Evolutionary conservation across 2,888 invertebrate species (phyloP), one percentile per base, ranked within the genome.

Genomic region (Eristalis intricaria): DNA sequence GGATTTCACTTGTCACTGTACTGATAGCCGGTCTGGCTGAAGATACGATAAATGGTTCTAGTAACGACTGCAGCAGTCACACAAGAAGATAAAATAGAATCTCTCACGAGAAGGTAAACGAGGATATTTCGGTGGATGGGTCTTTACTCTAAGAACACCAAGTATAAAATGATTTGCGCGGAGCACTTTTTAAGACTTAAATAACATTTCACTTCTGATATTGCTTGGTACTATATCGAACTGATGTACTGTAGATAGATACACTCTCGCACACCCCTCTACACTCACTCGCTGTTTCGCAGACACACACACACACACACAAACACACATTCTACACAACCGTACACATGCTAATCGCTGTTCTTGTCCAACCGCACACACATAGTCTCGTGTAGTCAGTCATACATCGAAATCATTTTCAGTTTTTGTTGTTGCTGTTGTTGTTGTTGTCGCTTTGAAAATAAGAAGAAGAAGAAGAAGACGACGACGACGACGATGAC

Each of bases 141-240:
- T 92, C 92, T 91, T 92, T 90, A 90, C 92, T 91, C 91, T 92
- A 91, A 92, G 92, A 93, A 93, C 90, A 89, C 92, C 92, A 91
- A 93, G 91, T 93, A 91, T 91, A 92, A 92, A 92, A 92, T 92
- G 92, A 92, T 93, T 92, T 93, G 93, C 91, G 90, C 92, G 91
- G 91, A 91, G 91, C 92, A 91, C 92, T 92, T 92, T 92, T 92
- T 89, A 92, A 91, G 92, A 91, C 92, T 92, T 92, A 92, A 92
- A 92, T 92, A 92, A 92, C 91, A 91, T 90, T 90, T 90, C 89
- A 89, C 89, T 90, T 90, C 90, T 90, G 90, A 88, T 84, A 88
- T 88, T 88, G 88, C 83, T 87, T 11, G 79, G 87, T 84, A 87
- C 84, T 87, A 87, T 87, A 87, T 87, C 84, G 87, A 84, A 87